Percentiles rank a stretch among this genome's conserved stretches.
phyloP scores from a whole-genome alignment of 2,888 invertebrate species.

The Ditula angustiorana region DNA sequence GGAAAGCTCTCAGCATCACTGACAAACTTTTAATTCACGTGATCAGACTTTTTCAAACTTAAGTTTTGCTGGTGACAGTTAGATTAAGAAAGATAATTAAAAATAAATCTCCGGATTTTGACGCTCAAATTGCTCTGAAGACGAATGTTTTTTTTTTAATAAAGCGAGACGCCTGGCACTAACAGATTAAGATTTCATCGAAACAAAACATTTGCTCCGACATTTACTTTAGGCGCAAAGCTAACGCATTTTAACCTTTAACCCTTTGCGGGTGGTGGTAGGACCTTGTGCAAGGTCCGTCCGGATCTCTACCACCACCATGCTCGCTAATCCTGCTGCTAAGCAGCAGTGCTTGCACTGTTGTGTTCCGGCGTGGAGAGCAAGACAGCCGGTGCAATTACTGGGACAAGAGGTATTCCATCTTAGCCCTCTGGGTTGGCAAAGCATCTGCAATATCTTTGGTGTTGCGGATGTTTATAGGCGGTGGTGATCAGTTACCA shows the following conservation, averaged over 20 bases:
- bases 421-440: too few relatives aligned
- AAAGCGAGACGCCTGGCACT: neutral
- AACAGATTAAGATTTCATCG: neutral
- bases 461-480: too few relatives aligned
- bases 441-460: too few relatives aligned
- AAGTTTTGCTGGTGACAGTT: constrained; percentile 26
- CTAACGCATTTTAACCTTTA: neutral
- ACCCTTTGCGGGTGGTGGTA: too few relatives aligned
- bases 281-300: too few relatives aligned
- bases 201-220: neutral
- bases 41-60: constrained; percentile 31
- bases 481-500: too few relatives aligned
- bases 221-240: constrained; percentile 3
- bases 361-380: too few relatives aligned
- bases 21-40: constrained; percentile 22
- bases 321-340: too few relatives aligned
- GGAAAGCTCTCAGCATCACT: constrained; percentile 10
- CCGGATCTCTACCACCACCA: too few relatives aligned
- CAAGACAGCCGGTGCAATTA: too few relatives aligned
- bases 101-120: constrained; percentile 12
- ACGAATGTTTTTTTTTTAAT: neutral
- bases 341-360: too few relatives aligned
- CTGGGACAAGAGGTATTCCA: too few relatives aligned
- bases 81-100: constrained; percentile 25
- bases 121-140: neutral